Base-by-base conservation (phyloP, 2,888 invertebrate genomes). In the Hirtodrosophila cameraria region DNA sequence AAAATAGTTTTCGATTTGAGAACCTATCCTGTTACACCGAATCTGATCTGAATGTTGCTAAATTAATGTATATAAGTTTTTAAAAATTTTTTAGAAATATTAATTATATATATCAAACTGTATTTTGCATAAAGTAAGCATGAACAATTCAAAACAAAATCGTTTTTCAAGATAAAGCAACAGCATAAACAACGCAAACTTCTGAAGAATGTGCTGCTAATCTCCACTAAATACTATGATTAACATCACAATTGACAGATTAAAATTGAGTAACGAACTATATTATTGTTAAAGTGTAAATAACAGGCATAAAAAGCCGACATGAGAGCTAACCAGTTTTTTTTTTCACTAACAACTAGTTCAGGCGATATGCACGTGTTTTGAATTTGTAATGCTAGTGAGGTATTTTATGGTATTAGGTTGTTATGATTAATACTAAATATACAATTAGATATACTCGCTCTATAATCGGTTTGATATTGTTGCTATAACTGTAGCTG, bases 401-500 rank as follows among this genome's bases (percentile, higher is more conserved):
- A 55, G 36, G 33, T 49, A 31, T 27, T 15, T 18, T 23, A 31
- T 16, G 20, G 16, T 13, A 15, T 23, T 23, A 8, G 9, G 13
- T n/a, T 28, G 20, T 18, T 6, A 33, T 13, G 13, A 11, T 30
- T 1, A 9, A 7, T 1, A n/a, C 9, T 12, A 7, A 3, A 42
- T 12, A 15, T 54, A 38, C 11, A 46, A 42, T 46, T 46, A 18
- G 1, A 55, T 31, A 54, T 42, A 48, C 52, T 43, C 30, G 20
- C 27, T 35, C 15, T 25, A 8, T n/a, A 30, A 39, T 50, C 33
- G 20, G 12, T 15, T 27, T 11, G 38, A 31, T 33, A 25, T 13
- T 27, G n/a, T 38, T 23, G 25, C 31, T 27, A 49, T 25, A 20
- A 20, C 23, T 13, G n/a, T n/a, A n/a, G n/a, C n/a, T n/a, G n/a